Percentiles rank a stretch among this genome's conserved stretches.
These are phyloP conservation scores for Acanthopleura granulata DNA, from an alignment of 2,888 invertebrate species.

Conservation along the genomic window DNA sequence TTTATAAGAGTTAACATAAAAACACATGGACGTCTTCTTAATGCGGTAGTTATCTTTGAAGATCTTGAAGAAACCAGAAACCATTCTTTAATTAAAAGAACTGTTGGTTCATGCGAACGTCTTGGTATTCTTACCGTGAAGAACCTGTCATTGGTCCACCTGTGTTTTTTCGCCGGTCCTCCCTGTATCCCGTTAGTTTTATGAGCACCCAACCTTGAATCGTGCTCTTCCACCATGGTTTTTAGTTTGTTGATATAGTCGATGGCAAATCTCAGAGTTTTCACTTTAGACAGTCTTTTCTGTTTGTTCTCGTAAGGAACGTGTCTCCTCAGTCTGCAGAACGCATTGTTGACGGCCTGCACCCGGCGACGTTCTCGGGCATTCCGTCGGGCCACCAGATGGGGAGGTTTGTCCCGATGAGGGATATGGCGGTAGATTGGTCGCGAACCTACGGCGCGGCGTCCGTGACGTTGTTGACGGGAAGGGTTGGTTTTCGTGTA, in stretches of 20 bases:
- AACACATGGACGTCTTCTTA: too few relatives aligned
- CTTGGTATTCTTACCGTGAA: background rate
- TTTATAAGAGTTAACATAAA: too few relatives aligned
- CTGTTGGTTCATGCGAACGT: too few relatives aligned
- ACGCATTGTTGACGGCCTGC: slow-evolving; percentile 77
- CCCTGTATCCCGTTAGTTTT: background rate
- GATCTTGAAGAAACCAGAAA: too few relatives aligned
- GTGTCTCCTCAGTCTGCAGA: slow-evolving; percentile 74
- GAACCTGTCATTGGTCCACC: slow-evolving; percentile 1
- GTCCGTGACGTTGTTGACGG: background rate
- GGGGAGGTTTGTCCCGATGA: slow-evolving; percentile 74
- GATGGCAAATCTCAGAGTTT: slow-evolving; percentile 76
- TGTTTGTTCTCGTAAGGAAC: slow-evolving; percentile 74
- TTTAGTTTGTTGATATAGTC: slow-evolving; percentile 76
- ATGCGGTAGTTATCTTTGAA: too few relatives aligned
- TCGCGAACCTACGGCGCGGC: background rate
- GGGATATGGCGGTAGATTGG: slow-evolving; percentile 61
- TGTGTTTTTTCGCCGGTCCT: background rate
- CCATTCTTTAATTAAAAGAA: too few relatives aligned
- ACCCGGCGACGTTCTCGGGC: slow-evolving; percentile 77
- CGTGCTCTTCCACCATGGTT: slow-evolving; percentile 67
- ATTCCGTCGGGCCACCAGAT: slow-evolving; percentile 75
- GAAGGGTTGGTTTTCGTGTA: background rate
- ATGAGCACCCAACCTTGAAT: slow-evolving; percentile 24
- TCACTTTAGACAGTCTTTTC: slow-evolving; percentile 75